Base-by-base conservation (phyloP, 2,797 vertebrate genomes). In the Gymnothorax reevesii region DNA sequence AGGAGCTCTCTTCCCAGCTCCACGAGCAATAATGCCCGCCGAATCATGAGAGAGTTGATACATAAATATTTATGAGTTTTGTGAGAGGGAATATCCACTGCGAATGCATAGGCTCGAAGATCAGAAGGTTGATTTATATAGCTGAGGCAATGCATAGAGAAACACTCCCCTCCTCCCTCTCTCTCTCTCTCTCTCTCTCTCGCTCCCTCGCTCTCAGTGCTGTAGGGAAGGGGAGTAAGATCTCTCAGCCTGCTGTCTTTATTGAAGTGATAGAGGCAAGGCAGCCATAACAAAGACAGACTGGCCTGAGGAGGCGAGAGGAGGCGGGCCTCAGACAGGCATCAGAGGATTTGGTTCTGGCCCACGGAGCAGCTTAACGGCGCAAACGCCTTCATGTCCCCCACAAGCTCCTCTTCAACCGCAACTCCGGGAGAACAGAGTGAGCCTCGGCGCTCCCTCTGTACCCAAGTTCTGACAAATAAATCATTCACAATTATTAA, bases 331-430 rank as follows among this genome's bases (percentile, higher is more conserved):
- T 96, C 95, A 95, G 96, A 95, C 93, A 83, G 85, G 92, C 94
- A 95, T 96, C 95, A 95, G 94, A 94, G 33, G 93, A 94, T 95
- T 95, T 94, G 94, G 90, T 92, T 94, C 92, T 94, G 95, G 94
- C 94, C 94, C 93, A 92, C 91, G 88, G 92, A 57, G 94, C 94
- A 95, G 94, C 95, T 96, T 96, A 96, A 95, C 94, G 95, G 96
- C 93, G 95, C 96, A 94, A 95, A 92, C 92, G 85, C 87, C 15
- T 87, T 88, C 91, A 90, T 92, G 90, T 94, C 91, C 93, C 92
- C 94, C 92, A 20, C 92, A 95, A 95, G 95, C 95, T 90, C 90
- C 92, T 91, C 92, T 84, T 88, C 90, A 91, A 92, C 89, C 91
- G 91, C 92, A 87, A 10, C 27, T n/a, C 10, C 69, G 27, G 27